These are phyloP conservation scores for Dysidea cf. avara DNA, from an alignment of 37 sponge, comb jelly and placozoan genomes.

Conservation along the genomic window DNA sequence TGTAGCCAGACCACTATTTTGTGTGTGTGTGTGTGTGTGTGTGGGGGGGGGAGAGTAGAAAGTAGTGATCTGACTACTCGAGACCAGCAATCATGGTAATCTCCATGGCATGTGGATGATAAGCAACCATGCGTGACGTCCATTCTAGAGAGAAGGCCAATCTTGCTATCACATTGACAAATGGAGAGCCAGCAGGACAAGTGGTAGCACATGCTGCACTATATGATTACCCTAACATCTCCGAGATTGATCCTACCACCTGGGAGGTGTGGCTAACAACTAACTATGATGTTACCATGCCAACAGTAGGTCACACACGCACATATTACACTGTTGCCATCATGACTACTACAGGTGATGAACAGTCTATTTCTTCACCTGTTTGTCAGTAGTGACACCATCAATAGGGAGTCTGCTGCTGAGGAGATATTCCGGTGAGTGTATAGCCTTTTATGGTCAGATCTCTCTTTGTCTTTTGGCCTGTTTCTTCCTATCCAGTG, in stretches of 20 bases:
- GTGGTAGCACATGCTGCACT: constrained; percentile 76
- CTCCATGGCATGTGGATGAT: too few species aligned
- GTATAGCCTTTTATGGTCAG: neutral
- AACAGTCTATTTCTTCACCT: constrained; percentile 87
- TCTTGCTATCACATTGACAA: constrained; percentile 74
- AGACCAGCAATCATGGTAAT: too few species aligned
- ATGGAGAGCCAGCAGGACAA: constrained; percentile 21
- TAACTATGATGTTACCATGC: constrained; percentile 32
- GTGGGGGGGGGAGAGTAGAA: too few species aligned
- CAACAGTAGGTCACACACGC: constrained; percentile 37
- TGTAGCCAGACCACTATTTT: too few species aligned
- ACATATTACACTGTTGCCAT: neutral
- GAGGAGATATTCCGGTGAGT: constrained; percentile 63
- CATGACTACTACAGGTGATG: constrained; percentile 63
- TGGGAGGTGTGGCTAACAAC: constrained; percentile 77
- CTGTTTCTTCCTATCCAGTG: too few species aligned
- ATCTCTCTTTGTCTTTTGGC: too few species aligned
- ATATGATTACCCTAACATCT: constrained; percentile 62
- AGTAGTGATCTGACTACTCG: too few species aligned
- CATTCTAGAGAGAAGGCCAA: constrained; percentile 79
- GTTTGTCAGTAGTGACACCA: constrained; percentile 81
- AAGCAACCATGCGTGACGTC: neutral
- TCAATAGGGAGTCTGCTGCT: constrained; percentile 41
- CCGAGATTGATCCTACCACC: constrained; percentile 15
- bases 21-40: too few species aligned